A percentile compares a stretch with the other conserved stretches of the same genome.
phyloP scores from a whole-genome alignment of 35 echinoderm and acorn worm species.

The Lytechinus pictus region DNA sequence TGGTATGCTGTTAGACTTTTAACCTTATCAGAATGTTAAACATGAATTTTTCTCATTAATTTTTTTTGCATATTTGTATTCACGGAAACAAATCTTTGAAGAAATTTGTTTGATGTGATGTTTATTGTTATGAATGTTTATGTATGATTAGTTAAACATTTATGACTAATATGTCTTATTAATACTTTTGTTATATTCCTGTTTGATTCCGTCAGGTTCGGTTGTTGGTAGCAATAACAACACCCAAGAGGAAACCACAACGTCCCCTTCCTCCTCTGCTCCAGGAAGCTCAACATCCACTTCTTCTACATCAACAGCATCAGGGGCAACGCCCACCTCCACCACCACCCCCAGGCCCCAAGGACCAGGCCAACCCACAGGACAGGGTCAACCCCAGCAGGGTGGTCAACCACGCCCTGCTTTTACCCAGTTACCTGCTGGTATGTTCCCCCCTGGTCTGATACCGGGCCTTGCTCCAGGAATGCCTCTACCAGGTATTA shows the following conservation, averaged over 20 bases:
- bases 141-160: no score
- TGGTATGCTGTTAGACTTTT: no score
- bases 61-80: no score
- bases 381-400: background rate
- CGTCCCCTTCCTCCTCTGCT: background rate
- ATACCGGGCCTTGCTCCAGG: constrained; percentile 46
- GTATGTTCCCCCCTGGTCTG: constrained; percentile 40
- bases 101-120: no score
- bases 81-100: no score
- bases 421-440: background rate
- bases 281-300: background rate
- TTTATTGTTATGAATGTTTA: no score
- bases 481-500: constrained; percentile 40
- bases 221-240: background rate
- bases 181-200: background rate
- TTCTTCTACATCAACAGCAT: constrained; percentile 16
- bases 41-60: no score
- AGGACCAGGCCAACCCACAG: background rate
- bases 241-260: constrained; percentile 23
- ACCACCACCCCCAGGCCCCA: background rate
- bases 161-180: no score
- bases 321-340: constrained; percentile 28
- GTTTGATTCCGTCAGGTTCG: background rate
- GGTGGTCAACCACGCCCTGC: background rate
- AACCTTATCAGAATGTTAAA: no score